phyloP scores from a whole-genome alignment of 2,113 vertebrate genomes.

The Pungitius pungitius region DNA sequence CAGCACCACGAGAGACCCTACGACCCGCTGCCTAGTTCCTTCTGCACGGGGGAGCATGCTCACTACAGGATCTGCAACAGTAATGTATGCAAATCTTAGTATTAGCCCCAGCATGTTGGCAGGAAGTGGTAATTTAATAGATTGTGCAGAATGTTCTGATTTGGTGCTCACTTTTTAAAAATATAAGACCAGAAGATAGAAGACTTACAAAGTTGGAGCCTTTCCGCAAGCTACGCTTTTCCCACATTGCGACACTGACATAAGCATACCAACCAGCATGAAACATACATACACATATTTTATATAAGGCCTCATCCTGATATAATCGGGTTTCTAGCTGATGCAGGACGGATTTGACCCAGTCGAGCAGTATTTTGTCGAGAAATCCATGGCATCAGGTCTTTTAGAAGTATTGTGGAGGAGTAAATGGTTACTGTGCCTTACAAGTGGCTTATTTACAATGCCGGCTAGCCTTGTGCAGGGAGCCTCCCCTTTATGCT shows the following conservation, averaged over 20 bases:
- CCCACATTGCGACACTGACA: background rate
- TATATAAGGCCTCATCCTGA: background rate
- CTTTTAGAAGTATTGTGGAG: background rate
- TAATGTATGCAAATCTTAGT: conserved; percentile 78
- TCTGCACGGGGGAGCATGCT: conserved; percentile 75
- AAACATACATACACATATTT: background rate
- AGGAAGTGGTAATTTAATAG: background rate
- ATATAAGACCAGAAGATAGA: background rate
- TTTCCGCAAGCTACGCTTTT: background rate
- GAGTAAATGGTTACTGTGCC: background rate
- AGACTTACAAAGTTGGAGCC: background rate
- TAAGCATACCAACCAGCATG: background rate
- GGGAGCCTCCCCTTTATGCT: background rate
- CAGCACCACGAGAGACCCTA: conserved; percentile 55
- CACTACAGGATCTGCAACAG: conserved; percentile 89
- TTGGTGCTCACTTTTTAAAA: background rate
- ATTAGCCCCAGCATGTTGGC: background rate
- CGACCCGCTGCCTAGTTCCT: conserved; percentile 72
- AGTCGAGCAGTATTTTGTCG: background rate
- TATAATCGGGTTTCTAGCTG: background rate
- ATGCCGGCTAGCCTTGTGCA: background rate
- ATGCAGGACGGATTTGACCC: background rate
- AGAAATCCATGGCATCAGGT: background rate
- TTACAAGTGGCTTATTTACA: background rate
- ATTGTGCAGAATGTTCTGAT: background rate